Percentiles rank a stretch among this genome's conserved stretches.
Conservation (phyloP, 2,888 invertebrate genomes). For the Cephus runcator region DNA sequence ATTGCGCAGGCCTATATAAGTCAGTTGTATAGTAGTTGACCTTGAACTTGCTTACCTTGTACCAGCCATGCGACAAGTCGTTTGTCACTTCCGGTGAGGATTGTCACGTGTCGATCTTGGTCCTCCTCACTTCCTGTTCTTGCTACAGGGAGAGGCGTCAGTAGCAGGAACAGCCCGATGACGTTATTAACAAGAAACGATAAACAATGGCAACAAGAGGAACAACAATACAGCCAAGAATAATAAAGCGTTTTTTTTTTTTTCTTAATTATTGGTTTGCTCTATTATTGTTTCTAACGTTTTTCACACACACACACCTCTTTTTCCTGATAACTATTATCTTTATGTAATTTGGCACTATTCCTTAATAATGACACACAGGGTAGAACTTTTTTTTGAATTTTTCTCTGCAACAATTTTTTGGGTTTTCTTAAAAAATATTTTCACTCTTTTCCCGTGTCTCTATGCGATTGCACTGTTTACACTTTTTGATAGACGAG, state of each 20-base stretch:
- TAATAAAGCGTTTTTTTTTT: neutral
- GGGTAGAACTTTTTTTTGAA: neutral
- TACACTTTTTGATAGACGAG: neutral
- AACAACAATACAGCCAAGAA: neutral
- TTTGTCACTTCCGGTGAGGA: constrained; percentile 23
- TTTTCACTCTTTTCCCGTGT: neutral
- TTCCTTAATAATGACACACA: neutral
- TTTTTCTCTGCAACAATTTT: neutral
- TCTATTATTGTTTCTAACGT: neutral
- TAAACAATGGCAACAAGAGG: neutral
- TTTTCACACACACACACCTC: constrained; percentile 2
- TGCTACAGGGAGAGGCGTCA: neutral
- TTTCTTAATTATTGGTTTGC: neutral
- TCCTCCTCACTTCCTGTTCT: neutral
- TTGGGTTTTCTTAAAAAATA: neutral
- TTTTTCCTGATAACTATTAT: neutral
- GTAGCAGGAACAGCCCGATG: neutral
- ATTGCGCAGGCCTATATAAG: neutral
- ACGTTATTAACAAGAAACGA: neutral
- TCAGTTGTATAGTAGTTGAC: neutral
- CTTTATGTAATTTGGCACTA: constrained; percentile 14
- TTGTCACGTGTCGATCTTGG: constrained; percentile 1
- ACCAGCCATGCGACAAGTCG: constrained; percentile 35
- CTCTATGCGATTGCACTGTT: neutral
- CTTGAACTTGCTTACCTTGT: constrained; percentile 29